Base-by-base conservation (phyloP, 2,113 vertebrate genomes). In the Sapayoa aenigma region DNA sequence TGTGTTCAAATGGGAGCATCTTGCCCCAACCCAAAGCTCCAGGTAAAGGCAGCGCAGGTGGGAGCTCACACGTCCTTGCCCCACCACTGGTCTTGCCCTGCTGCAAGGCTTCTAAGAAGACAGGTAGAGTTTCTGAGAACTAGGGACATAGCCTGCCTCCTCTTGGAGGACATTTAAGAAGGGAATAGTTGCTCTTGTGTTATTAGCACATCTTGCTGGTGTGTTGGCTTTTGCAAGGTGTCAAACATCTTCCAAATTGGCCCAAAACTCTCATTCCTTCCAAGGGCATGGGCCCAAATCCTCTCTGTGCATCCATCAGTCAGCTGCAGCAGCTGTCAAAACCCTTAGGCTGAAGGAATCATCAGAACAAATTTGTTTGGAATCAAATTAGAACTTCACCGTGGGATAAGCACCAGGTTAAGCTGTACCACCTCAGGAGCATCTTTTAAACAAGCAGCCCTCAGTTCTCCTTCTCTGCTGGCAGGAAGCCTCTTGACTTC, bases 291-390 rank as follows among this genome's bases (percentile, higher is more conserved):
- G 78, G 39, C 76, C 74, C 39, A 72, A 65, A 90, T n/a, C n/a
- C 0, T 0, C 59, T 44, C 39, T 20, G 59, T n/a, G 25, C 63
- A n/a, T 24, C 0, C 0, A 20, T 6, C 3, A 1, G 16, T 47
- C 33, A 53, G 59, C 74, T 60, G 39, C 44, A 60, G 68, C 47
- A 87, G 76, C 73, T 89, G 69, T 41, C 52, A 84, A 91, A 93
- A 79, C n/a, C 15, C 56, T 65, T 3, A 23, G 55, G 20, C 53
- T 52, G 50, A 72, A 87, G 84, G 63, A 66, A 27, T 3, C 5
- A 3, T 19, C 49, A 81, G 37, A 49, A 75, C 56, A 84, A 92
- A 78, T 75, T 68, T 76, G 65, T 52, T 87, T 79, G 44, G n/a
- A 66, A 87, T 76, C 65, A 53, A 72, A 60, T 52, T 49, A 78